These are phyloP conservation scores for Scaptomyza montana DNA, from an alignment of 1,140 invertebrate genomes.

Conservation along the genomic window DNA sequence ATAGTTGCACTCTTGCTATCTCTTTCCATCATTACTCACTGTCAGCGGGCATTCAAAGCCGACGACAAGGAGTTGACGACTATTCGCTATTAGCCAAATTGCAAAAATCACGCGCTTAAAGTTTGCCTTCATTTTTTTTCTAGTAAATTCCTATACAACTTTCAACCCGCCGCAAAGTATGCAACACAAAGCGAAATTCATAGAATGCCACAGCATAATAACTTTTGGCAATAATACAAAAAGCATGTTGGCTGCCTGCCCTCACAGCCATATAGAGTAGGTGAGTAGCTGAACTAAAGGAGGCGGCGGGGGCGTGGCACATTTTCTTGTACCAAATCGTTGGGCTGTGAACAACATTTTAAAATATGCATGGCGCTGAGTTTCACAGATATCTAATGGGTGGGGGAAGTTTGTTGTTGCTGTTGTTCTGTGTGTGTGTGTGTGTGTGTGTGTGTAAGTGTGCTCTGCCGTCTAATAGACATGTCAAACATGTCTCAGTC, in stretches of 20 bases:
- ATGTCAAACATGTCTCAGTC: constrained; percentile 47
- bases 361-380: constrained; percentile 43
- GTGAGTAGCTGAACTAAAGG: constrained; percentile 4
- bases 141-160: constrained; percentile 27
- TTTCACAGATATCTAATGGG: background rate
- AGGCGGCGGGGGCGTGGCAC: constrained; percentile 14
- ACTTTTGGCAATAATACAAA: constrained; percentile 71
- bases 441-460: background rate
- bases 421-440: background rate
- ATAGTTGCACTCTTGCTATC: constrained; percentile 8
- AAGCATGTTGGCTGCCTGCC: constrained; percentile 40
- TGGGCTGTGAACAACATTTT: constrained; percentile 51
- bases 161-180: constrained; percentile 58
- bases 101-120: constrained; percentile 62
- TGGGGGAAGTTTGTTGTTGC: background rate
- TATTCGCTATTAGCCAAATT: constrained; percentile 65
- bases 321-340: constrained; percentile 45
- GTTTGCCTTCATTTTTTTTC: constrained; percentile 5
- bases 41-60: constrained; percentile 52
- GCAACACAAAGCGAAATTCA: constrained; percentile 53
- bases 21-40: constrained; percentile 49
- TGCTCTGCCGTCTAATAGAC: constrained; percentile 51
- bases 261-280: constrained; percentile 16
- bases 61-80: constrained; percentile 50
- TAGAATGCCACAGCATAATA: constrained; percentile 54